These are phyloP conservation scores for Gymnocephalus cernua DNA, from an alignment of 2,113 vertebrate genomes.

Conservation along the genomic window DNA sequence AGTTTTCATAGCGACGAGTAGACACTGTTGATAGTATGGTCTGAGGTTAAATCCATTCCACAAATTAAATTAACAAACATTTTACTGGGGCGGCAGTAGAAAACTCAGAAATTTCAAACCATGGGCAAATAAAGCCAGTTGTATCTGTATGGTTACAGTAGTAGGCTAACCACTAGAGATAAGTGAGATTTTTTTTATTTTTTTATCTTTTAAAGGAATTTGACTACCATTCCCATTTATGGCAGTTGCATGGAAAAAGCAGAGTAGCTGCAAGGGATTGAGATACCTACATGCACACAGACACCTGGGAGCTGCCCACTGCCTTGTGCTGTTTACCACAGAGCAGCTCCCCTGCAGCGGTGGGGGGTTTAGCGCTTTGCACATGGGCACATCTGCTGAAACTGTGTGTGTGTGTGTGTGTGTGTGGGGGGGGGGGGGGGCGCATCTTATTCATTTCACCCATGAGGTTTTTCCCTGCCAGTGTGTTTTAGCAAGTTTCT, in stretches of 20 bases:
- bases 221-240: background rate
- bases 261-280: background rate
- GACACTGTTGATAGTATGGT: background rate
- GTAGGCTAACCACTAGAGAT: background rate
- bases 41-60: background rate
- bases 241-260: background rate
- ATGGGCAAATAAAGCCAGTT: background rate
- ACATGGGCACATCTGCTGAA: conserved; percentile 44
- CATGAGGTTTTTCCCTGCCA: background rate
- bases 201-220: background rate
- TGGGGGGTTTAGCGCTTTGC: conserved; percentile 7
- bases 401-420: no score
- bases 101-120: background rate
- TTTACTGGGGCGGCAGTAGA: background rate
- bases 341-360: conserved; percentile 40
- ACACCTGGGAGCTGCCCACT: conserved; percentile 37
- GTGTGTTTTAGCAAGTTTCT: background rate
- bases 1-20: background rate
- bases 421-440: background rate
- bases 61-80: background rate
- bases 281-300: background rate
- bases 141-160: no score
- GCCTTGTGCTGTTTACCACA: conserved; percentile 6
- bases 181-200: no score
- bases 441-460: background rate